phyloP scores from a whole-genome alignment of 2,888 invertebrate genomes.

The Eudasyphora cyanicolor region DNA sequence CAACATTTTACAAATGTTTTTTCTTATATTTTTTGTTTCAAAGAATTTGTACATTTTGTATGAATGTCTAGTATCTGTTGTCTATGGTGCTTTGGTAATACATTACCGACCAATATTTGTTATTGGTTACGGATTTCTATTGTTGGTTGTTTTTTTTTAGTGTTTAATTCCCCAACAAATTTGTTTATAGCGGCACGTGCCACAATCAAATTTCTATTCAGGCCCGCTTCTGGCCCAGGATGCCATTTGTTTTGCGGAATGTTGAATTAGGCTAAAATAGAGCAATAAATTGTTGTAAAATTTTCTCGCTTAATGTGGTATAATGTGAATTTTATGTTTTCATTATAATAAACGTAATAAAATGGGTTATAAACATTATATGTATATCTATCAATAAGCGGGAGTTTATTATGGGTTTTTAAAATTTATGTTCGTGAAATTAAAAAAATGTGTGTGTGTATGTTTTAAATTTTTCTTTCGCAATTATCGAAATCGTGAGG shows the following conservation, averaged over 20 bases:
- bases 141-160: slow-evolving; percentile 41
- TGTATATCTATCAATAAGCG: slow-evolving; percentile 29
- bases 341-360: slow-evolving; percentile 47
- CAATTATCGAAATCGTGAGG: background rate
- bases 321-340: slow-evolving; percentile 48
- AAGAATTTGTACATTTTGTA: background rate
- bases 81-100: background rate
- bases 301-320: background rate
- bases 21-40: background rate
- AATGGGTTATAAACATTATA: slow-evolving; percentile 27
- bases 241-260: background rate
- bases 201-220: slow-evolving; percentile 42
- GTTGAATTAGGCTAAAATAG: slow-evolving; percentile 28
- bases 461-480: background rate
- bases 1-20: slow-evolving; percentile 41
- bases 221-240: background rate
- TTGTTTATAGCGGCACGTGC: slow-evolving; percentile 59
- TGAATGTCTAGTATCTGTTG: background rate
- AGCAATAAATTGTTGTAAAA: slow-evolving; percentile 48
- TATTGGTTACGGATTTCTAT: slow-evolving; percentile 41
- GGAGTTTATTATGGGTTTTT: slow-evolving; percentile 17
- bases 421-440: slow-evolving; percentile 9
- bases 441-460: background rate
- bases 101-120: slow-evolving; percentile 1
- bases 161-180: slow-evolving; percentile 56